Evolutionary conservation across 1,140 invertebrate genomes (phyloP).

Genomic region (Ceratina japonica): DNA sequence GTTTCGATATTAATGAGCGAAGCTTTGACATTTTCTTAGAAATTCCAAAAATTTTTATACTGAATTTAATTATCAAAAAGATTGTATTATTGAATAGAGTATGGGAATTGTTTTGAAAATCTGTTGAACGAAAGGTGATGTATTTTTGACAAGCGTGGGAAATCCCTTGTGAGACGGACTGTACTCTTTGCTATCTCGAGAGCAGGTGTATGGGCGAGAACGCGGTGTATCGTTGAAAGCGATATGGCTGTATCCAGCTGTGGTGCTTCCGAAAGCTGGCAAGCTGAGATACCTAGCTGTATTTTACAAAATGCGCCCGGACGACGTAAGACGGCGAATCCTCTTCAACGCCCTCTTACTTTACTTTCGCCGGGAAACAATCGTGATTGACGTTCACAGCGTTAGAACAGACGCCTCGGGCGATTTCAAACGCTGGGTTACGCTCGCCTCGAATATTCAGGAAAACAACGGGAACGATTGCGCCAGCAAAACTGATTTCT

Average conservation of each 20-base stretch:
- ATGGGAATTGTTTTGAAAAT: too few relatives aligned
- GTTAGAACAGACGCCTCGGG: conserved; percentile 39
- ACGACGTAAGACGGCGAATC: conserved; percentile 25
- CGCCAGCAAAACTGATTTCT: neutral
- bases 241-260: conserved; percentile 46
- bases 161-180: too few relatives aligned
- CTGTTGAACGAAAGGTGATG: too few relatives aligned
- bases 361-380: conserved; percentile 23
- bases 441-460: neutral
- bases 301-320: conserved; percentile 34
- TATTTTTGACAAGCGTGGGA: too few relatives aligned
- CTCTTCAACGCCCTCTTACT: conserved; percentile 28
- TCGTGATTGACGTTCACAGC: conserved; percentile 50
- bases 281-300: neutral
- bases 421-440: neutral
- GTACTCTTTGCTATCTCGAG: conserved; percentile 43
- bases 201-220: conserved; percentile 51
- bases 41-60: too few relatives aligned
- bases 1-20: too few relatives aligned
- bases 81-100: neutral
- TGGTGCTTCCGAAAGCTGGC: conserved; percentile 31
- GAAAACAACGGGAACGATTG: neutral
- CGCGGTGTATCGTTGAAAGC: conserved; percentile 51
- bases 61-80: neutral
- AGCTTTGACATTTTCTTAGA: too few relatives aligned